Evolutionary conservation across 1,140 invertebrate species (phyloP).

Genomic region (Notospermus geniculatus): DNA sequence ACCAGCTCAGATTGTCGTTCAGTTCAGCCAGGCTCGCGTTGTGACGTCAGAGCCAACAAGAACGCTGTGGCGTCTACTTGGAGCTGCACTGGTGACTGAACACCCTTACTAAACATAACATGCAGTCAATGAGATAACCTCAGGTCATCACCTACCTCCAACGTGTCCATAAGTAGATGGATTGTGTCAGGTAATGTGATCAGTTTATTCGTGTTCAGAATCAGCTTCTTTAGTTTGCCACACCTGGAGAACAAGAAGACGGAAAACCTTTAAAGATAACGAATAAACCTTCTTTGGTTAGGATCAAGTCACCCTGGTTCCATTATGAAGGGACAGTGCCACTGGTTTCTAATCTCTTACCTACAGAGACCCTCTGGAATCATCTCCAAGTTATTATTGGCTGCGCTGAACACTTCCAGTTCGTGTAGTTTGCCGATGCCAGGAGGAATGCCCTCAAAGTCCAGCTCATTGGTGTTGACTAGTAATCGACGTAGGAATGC

Average conservation of each 20-base stretch:
- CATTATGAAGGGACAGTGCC: no score
- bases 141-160: constrained; percentile 52
- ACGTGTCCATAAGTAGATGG: constrained; percentile 82
- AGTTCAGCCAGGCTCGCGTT: no score
- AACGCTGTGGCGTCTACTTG: no score
- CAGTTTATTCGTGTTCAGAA: constrained; percentile 87
- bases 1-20: no score
- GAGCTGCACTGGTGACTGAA: no score
- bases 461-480: constrained; percentile 90
- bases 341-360: constrained; percentile 54
- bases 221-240: constrained; percentile 91
- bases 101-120: constrained; percentile 7
- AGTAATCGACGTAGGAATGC: constrained; percentile 80
- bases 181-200: constrained; percentile 97
- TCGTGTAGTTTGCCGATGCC: constrained; percentile 93
- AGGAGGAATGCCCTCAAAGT: constrained; percentile 97
- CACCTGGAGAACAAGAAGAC: constrained; percentile 66
- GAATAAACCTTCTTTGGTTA: no score
- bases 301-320: no score
- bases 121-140: neutral
- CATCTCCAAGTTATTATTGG: constrained; percentile 96
- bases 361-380: constrained; percentile 96
- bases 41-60: no score
- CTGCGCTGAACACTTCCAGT: constrained; percentile 93
- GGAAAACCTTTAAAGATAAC: no score